Evolutionary conservation across 2,113 vertebrate species (phyloP).

Genomic region (Rousettus leschenaultii): DNA sequence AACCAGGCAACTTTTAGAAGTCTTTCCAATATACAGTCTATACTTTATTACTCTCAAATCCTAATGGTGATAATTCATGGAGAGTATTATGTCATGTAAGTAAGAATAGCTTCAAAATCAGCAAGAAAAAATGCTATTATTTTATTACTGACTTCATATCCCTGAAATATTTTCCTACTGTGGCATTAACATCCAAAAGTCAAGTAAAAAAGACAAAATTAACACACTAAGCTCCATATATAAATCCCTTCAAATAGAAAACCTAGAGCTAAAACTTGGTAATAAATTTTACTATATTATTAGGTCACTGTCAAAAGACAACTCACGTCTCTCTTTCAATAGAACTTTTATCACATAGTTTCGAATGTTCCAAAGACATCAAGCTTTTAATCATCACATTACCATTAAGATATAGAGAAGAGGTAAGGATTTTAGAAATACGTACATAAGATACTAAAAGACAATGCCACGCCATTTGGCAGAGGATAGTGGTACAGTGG

Average conservation of each 20-base stretch:
- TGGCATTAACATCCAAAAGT: neutral
- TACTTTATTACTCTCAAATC: neutral
- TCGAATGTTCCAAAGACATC: neutral
- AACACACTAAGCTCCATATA: neutral
- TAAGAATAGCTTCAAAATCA: neutral
- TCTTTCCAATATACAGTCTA: neutral
- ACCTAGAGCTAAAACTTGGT: neutral
- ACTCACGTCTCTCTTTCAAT: neutral
- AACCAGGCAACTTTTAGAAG: neutral
- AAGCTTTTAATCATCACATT: neutral
- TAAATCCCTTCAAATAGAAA: neutral
- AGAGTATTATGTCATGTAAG: neutral
- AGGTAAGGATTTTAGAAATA: neutral
- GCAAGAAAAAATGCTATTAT: neutral
- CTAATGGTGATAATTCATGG: neutral
- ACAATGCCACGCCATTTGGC: neutral
- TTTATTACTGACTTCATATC: neutral
- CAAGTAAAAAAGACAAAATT: neutral
- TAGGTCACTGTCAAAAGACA: neutral
- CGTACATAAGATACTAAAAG: neutral
- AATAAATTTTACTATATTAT: neutral
- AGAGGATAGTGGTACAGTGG: neutral
- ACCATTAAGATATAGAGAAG: neutral
- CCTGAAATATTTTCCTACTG: neutral
- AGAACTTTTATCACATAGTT: neutral